Percentiles rank a stretch among this genome's conserved stretches.
Evolutionary conservation across 1,140 invertebrate species (phyloP).

Genomic region (Asbolus verrucosus): DNA sequence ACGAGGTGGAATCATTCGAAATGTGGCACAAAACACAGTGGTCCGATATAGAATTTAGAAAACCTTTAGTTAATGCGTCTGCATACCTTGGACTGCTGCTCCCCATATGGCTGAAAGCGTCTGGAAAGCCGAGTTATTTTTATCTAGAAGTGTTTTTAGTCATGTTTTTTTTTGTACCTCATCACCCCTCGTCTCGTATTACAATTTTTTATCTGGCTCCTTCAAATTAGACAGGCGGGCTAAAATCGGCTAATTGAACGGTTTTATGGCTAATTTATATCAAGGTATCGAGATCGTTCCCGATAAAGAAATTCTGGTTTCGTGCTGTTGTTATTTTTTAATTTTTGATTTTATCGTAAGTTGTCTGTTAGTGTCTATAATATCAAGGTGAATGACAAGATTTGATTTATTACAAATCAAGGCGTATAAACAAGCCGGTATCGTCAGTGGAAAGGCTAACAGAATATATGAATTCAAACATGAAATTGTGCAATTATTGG

Average conservation of each 20-base stretch:
- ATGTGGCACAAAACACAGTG: slow-evolving; percentile 18
- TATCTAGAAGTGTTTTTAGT: slow-evolving; percentile 32
- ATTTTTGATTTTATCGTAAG: slow-evolving; percentile 14
- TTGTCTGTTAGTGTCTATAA: slow-evolving; percentile 35
- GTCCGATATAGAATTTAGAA: slow-evolving; percentile 18
- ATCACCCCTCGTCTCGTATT: slow-evolving; percentile 23
- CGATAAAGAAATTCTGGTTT: neutral
- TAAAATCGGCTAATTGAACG: slow-evolving; percentile 28
- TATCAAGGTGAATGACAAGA: slow-evolving; percentile 14
- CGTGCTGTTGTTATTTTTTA: slow-evolving; percentile 18
- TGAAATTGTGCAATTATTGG: slow-evolving; percentile 11
- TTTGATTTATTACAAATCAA: slow-evolving; percentile 23
- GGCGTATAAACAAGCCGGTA: neutral
- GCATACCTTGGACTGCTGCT: slow-evolving; percentile 38
- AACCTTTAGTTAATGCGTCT: slow-evolving; percentile 32
- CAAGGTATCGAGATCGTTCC: neutral
- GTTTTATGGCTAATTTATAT: slow-evolving; percentile 18
- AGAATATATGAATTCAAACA: neutral
- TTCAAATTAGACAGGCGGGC: neutral
- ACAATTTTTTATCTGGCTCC: slow-evolving; percentile 9
- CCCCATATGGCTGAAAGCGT: slow-evolving; percentile 36
- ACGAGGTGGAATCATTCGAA: slow-evolving; percentile 17
- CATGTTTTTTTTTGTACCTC: slow-evolving; percentile 21
- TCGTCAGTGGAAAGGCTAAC: neutral
- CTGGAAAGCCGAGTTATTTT: slow-evolving; percentile 29